Percentiles rank a stretch among this genome's conserved stretches.
Evolutionary conservation across 2,888 invertebrate species (phyloP).

Genomic region (Petrolisthes manimaculis): DNA sequence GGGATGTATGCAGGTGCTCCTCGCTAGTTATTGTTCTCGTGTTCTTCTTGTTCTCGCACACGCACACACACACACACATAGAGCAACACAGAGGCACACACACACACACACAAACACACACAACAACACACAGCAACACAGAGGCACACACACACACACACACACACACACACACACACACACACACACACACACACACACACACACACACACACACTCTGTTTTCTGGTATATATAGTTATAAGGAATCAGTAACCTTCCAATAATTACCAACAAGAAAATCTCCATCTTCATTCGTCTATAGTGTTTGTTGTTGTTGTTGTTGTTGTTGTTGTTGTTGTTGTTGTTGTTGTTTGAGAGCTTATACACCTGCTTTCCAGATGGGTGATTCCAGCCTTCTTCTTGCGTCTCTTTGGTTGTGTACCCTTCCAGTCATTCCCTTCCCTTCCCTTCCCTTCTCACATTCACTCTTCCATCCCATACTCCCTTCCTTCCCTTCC

Average conservation of each 20-base stretch:
- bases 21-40: not conserved
- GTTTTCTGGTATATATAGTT: too few relatives aligned
- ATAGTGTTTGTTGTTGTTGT: too few relatives aligned
- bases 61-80: not conserved
- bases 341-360: too few relatives aligned
- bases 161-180: conserved; percentile 1
- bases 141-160: not conserved
- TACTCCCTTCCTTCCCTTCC: not conserved
- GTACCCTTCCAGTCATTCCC: not conserved
- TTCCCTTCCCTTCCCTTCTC: not conserved
- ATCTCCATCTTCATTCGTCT: too few relatives aligned
- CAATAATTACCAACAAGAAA: too few relatives aligned
- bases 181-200: not conserved
- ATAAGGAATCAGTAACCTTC: too few relatives aligned
- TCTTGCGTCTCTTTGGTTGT: not conserved
- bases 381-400: not conserved
- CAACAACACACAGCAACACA: not conserved
- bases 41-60: not conserved
- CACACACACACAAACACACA: not conserved
- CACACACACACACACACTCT: not conserved
- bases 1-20: too few relatives aligned
- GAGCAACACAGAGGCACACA: not conserved
- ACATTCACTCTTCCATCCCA: not conserved
- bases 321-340: too few relatives aligned
- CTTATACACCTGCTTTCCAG: not conserved